These are phyloP conservation scores for Meganola albula DNA, from an alignment of 2,888 invertebrate species.

Conservation along the genomic window DNA sequence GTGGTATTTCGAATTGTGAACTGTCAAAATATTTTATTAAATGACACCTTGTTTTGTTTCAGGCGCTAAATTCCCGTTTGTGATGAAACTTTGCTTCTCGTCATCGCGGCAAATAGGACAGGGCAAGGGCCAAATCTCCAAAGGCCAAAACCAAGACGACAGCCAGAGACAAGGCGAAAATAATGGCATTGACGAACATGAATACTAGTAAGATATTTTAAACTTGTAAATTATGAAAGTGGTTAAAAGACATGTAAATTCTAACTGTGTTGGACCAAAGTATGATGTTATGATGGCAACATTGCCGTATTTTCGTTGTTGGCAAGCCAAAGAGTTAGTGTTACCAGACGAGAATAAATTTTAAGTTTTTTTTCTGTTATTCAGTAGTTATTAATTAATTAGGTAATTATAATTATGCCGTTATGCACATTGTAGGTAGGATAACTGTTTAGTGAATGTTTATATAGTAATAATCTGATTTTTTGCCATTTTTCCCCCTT, in stretches of 20 bases:
- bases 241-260: slow-evolving; percentile 64
- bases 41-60: no score
- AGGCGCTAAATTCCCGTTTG: slow-evolving; percentile 98
- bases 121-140: slow-evolving; percentile 57
- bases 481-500: slow-evolving; percentile 31
- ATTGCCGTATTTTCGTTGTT: slow-evolving; percentile 32
- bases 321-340: slow-evolving; percentile 42
- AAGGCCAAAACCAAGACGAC: slow-evolving; percentile 41
- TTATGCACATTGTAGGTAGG: slow-evolving; percentile 36
- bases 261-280: slow-evolving; percentile 64
- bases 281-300: slow-evolving; percentile 36
- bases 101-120: slow-evolving; percentile 79
- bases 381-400: slow-evolving; percentile 27
- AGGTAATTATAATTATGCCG: no score
- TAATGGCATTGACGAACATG: slow-evolving; percentile 61
- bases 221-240: slow-evolving; percentile 21
- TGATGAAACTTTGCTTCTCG: slow-evolving; percentile 98
- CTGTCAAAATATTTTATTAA: no score
- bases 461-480: slow-evolving; percentile 19
- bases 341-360: slow-evolving; percentile 38
- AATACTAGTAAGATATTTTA: slow-evolving; percentile 63
- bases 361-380: slow-evolving; percentile 20
- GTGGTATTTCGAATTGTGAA: no score
- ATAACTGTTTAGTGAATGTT: slow-evolving; percentile 26
- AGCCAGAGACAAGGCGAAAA: slow-evolving; percentile 47